Conservation (phyloP, 23 tunicate species). For the Styela plicata region DNA sequence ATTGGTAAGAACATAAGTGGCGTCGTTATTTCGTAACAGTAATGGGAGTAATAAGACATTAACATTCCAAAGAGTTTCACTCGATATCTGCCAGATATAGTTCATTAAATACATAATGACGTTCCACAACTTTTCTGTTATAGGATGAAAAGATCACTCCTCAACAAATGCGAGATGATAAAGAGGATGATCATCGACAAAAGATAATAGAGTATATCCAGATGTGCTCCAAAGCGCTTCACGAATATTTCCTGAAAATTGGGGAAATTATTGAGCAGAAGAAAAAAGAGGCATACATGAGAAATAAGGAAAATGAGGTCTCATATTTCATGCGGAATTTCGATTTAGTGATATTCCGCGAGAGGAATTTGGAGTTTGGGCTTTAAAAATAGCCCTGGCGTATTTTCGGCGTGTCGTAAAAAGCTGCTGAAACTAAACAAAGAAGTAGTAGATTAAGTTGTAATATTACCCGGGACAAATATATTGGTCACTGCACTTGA, state of each 20-base stretch:
- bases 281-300: background rate
- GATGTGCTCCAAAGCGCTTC: background rate
- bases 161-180: background rate
- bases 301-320: background rate
- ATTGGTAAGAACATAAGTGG: too few relatives aligned
- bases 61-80: too few relatives aligned
- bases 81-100: too few relatives aligned
- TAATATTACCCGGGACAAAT: background rate
- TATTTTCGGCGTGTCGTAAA: too few relatives aligned
- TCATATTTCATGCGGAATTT: too few relatives aligned
- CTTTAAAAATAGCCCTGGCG: background rate
- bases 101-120: too few relatives aligned
- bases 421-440: background rate
- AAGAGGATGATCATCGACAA: background rate
- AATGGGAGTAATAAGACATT: too few relatives aligned
- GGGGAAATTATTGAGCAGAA: background rate
- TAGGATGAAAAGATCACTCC: background rate
- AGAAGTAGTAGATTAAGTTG: background rate
- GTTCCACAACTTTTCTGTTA: too few relatives aligned
- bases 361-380: too few relatives aligned
- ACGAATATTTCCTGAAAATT: background rate
- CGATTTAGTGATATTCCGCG: too few relatives aligned
- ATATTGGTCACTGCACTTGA: too few relatives aligned
- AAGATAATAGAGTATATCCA: background rate
- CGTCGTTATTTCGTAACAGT: too few relatives aligned